A percentile compares a stretch with the other conserved stretches of the same genome.
phyloP scores from a whole-genome alignment of 1,140 invertebrate genomes.

The Spodoptera frugiperda region DNA sequence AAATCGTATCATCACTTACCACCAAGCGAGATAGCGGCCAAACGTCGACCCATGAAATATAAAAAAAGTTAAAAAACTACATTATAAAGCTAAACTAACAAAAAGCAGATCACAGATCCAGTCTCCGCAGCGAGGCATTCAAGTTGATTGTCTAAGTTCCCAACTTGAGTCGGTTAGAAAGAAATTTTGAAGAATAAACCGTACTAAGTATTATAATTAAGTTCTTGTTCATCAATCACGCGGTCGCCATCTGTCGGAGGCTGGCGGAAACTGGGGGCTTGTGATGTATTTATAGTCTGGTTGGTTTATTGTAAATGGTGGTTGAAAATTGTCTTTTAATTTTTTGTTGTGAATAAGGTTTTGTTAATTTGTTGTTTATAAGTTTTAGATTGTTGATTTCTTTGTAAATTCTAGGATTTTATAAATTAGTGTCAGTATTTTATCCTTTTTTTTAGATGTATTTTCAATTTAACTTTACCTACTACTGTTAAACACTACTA shows the following conservation, averaged over 20 bases:
- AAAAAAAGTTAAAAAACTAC: not conserved
- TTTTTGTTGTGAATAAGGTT: not conserved
- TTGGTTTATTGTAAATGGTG: not conserved
- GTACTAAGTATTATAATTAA: constrained; percentile 60
- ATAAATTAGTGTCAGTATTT: too few species aligned
- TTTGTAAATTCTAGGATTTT: too few species aligned
- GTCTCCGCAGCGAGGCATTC: not conserved
- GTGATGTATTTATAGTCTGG: constrained; percentile 47
- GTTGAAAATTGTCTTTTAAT: not conserved
- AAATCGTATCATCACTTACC: too few species aligned
- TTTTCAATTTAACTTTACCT: too few species aligned
- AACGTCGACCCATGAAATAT: too few species aligned
- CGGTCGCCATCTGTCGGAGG: constrained; percentile 58
- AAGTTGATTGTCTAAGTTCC: constrained; percentile 23
- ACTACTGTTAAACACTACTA: too few species aligned
- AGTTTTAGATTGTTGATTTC: not conserved
- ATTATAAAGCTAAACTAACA: not conserved
- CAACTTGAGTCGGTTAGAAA: constrained; percentile 32
- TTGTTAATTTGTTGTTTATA: not conserved
- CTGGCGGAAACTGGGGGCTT: constrained; percentile 16
- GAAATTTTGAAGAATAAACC: constrained; percentile 59
- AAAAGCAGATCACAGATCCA: too few species aligned
- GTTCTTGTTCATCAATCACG: constrained; percentile 60
- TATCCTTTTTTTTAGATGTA: too few species aligned
- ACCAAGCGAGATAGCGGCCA: too few species aligned